Conservation (phyloP, 2,888 invertebrate species). For the Scrobipalpa costella region DNA sequence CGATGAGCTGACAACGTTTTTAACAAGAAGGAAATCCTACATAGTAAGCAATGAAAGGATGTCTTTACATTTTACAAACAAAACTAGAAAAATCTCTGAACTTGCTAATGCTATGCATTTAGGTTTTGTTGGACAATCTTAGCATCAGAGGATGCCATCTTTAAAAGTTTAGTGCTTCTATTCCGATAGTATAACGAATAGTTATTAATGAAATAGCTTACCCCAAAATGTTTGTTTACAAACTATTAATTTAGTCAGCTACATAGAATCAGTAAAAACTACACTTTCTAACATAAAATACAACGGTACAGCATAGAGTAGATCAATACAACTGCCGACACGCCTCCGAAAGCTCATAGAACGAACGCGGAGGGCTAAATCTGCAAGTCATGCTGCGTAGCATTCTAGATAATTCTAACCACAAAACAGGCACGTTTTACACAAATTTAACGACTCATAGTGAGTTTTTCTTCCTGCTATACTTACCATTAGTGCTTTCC, state of each 20-base stretch:
- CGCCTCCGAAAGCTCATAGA: conserved; percentile 6
- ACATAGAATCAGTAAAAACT: background rate
- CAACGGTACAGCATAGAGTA: background rate
- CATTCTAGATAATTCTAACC: conserved; percentile 26
- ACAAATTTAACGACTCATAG: conserved; percentile 1
- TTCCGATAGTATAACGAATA: background rate
- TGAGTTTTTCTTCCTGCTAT: conserved; percentile 23
- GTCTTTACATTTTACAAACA: no score
- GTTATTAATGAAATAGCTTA: background rate
- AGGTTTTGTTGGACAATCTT: no score
- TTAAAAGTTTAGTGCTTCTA: background rate
- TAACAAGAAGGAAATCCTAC: no score
- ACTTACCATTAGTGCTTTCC: conserved; percentile 74
- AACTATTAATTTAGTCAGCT: background rate
- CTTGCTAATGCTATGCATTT: no score
- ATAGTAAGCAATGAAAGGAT: no score
- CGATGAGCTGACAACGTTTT: no score
- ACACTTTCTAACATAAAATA: background rate
- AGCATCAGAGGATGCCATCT: no score
- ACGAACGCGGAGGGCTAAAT: conserved; percentile 21
- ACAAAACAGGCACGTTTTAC: background rate
- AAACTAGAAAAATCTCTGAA: no score
- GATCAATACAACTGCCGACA: conserved; percentile 18
- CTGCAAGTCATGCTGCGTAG: conserved; percentile 37
- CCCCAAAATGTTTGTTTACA: background rate